Percentiles rank a stretch among this genome's conserved stretches.
These are phyloP conservation scores for Microplitis demolitor DNA, from an alignment of 1,140 invertebrate species.

Conservation along the genomic window DNA sequence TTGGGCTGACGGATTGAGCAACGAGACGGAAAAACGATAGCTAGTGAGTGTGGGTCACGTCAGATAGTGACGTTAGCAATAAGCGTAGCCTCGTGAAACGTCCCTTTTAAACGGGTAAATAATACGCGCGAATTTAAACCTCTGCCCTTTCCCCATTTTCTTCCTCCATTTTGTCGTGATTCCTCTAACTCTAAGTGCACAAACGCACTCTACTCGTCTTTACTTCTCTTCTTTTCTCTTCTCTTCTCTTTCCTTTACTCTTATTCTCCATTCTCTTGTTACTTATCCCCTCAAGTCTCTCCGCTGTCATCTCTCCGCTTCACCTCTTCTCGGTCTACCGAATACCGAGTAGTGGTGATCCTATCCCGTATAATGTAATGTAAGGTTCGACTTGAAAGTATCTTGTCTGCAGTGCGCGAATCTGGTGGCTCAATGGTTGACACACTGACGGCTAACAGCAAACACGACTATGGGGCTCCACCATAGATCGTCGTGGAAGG, in stretches of 20 bases:
- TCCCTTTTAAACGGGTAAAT: constrained; percentile 8
- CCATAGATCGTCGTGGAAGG: constrained; percentile 49
- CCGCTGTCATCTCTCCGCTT: not conserved
- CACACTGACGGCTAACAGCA: constrained; percentile 38
- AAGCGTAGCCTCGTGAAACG: not conserved
- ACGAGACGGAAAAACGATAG: no score
- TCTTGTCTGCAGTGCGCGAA: constrained; percentile 5
- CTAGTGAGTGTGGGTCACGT: no score
- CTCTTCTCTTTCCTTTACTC: constrained; percentile 10
- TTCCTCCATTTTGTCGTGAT: constrained; percentile 58
- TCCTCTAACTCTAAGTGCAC: constrained; percentile 50
- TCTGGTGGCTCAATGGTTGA: constrained; percentile 40
- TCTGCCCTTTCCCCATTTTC: constrained; percentile 24
- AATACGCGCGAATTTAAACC: constrained; percentile 17
- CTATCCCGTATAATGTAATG: not conserved
- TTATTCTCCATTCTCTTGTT: not conserved
- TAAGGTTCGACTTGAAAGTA: constrained; percentile 7
- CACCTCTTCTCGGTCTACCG: not conserved
- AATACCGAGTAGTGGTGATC: not conserved
- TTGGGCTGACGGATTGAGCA: no score
- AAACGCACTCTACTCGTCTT: constrained; percentile 29
- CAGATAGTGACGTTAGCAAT: no score
- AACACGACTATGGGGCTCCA: constrained; percentile 49
- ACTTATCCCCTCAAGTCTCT: not conserved
- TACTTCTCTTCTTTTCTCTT: constrained; percentile 6